Percentiles rank a stretch among this genome's conserved stretches.
Evolutionary conservation across 2,888 invertebrate genomes (phyloP).

Genomic region (Ichneumoninae sp.): DNA sequence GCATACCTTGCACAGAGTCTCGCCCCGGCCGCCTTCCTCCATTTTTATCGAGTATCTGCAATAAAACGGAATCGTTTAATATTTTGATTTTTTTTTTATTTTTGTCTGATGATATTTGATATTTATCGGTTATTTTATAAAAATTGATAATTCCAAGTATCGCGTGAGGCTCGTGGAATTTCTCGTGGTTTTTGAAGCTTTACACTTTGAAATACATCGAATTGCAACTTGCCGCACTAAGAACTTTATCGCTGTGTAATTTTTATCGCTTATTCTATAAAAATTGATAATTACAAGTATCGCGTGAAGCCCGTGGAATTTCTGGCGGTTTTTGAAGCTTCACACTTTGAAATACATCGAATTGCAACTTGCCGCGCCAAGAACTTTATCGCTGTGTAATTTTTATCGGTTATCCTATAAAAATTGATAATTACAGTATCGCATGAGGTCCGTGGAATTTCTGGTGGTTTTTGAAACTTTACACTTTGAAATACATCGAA

Average conservation of each 20-base stretch:
- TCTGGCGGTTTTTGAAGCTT: no score
- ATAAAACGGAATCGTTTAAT: not conserved
- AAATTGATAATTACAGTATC: not conserved
- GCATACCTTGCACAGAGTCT: slow-evolving; percentile 92
- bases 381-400: not conserved
- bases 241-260: not conserved
- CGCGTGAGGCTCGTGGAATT: no score
- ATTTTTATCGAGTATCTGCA: slow-evolving; percentile 71
- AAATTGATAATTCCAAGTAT: not conserved
- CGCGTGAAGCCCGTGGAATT: no score
- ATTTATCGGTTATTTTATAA: not conserved
- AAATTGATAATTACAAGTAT: no score
- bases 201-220: no score
- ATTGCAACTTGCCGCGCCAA: no score
- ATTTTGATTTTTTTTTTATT: not conserved
- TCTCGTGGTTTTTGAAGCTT: no score
- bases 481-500: no score
- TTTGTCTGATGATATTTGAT: not conserved
- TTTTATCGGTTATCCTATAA: not conserved
- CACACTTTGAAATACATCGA: no score
- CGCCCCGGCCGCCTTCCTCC: slow-evolving; percentile 83
- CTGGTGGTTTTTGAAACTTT: no score
- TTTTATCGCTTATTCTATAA: not conserved
- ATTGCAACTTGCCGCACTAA: no score
- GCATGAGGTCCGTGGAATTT: no score